A percentile compares a stretch with the other conserved stretches of the same genome.
Conservation (phyloP, 2,797 vertebrate genomes). For the Rachycentron canadum region DNA sequence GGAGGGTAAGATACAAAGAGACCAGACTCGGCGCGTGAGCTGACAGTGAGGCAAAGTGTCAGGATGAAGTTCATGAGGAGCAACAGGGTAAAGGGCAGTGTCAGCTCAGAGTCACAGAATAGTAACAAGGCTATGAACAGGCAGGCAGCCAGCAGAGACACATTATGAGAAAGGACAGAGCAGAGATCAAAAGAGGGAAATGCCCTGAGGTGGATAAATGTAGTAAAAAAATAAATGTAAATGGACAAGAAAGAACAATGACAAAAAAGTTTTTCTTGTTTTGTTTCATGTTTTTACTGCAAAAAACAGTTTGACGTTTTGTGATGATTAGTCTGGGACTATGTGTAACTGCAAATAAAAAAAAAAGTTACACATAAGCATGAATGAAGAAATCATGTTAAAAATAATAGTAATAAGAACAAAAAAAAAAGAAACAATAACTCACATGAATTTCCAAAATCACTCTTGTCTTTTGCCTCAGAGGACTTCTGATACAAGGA, state of each 20-base stretch:
- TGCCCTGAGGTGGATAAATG: background rate
- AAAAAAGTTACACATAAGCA: slow-evolving; percentile 43
- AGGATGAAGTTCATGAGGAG: slow-evolving; percentile 34
- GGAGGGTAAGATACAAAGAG: slow-evolving; percentile 53
- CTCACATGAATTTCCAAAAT: slow-evolving; percentile 99
- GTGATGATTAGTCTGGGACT: background rate
- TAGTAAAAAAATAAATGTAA: background rate
- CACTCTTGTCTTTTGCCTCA: slow-evolving; percentile 95
- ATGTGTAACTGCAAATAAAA: slow-evolving; percentile 1
- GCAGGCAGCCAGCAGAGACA: slow-evolving; percentile 26
- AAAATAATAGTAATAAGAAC: slow-evolving; percentile 66
- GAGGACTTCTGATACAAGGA: slow-evolving; percentile 98
- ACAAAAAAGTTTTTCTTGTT: background rate
- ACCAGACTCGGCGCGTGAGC: slow-evolving; percentile 18
- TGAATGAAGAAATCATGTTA: slow-evolving; percentile 64
- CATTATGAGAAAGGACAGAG: slow-evolving; percentile 11
- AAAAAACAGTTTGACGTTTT: background rate
- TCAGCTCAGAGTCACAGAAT: slow-evolving; percentile 24
- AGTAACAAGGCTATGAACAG: slow-evolving; percentile 17
- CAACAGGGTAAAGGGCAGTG: slow-evolving; percentile 45
- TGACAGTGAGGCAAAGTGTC: slow-evolving; percentile 17
- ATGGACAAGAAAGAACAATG: slow-evolving; percentile 20
- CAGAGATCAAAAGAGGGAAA: slow-evolving; percentile 16
- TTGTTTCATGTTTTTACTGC: background rate
- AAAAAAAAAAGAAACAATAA: slow-evolving; percentile 85